These are phyloP conservation scores for Bubo bubo DNA, from an alignment of 2,113 vertebrate species.

Conservation along the genomic window DNA sequence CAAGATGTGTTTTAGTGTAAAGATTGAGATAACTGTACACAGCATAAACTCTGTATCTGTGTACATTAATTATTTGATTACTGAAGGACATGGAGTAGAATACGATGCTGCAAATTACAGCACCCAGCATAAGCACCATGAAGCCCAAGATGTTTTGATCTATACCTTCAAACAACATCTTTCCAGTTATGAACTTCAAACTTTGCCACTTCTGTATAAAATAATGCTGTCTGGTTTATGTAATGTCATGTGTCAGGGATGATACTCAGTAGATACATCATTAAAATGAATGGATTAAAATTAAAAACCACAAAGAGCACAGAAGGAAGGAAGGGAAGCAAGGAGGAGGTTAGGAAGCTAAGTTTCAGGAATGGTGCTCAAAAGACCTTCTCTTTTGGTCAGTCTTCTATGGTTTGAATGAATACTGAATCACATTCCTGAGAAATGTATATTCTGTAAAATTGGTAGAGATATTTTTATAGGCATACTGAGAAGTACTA, in stretches of 20 bases:
- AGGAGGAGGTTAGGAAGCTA: neutral
- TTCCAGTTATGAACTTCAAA: neutral
- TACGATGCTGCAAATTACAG: neutral
- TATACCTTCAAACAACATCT: neutral
- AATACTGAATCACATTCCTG: neutral
- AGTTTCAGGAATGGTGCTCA: neutral
- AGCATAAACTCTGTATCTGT: neutral
- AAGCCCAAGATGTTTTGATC: neutral
- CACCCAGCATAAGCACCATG: neutral
- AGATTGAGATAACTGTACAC: neutral
- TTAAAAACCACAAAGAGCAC: fast-evolving
- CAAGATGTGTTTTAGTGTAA: neutral
- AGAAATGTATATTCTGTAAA: neutral
- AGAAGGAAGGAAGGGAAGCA: neutral
- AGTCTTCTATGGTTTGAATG: neutral
- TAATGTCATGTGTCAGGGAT: neutral
- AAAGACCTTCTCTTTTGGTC: neutral
- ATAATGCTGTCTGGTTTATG: neutral
- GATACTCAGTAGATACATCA: neutral
- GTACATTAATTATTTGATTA: neutral
- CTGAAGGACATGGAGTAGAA: neutral
- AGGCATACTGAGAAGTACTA: neutral
- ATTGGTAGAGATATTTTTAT: neutral
- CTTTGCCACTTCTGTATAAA: neutral
- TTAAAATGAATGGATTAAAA: neutral